Conservation (phyloP, 2,113 vertebrate genomes). For the Pangasianodon gigas region DNA sequence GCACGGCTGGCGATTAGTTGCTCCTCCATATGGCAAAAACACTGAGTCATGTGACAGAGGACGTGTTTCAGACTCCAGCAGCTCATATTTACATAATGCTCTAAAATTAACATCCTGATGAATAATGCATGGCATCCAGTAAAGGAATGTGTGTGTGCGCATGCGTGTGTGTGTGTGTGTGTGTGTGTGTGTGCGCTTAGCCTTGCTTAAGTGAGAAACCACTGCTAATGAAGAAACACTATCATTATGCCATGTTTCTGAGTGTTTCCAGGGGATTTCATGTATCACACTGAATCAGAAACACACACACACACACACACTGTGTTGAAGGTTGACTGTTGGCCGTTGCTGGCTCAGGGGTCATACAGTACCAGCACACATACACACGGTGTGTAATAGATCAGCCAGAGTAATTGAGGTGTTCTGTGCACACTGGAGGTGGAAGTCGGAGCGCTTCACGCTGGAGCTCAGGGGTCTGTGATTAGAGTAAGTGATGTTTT, state of each 20-base stretch:
- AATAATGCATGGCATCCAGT: conserved; percentile 50
- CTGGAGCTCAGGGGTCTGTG: background rate
- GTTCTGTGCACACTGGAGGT: background rate
- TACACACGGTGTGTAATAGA: background rate
- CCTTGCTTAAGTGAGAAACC: background rate
- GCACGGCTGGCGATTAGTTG: background rate
- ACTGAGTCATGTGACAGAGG: background rate
- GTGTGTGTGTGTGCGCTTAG: background rate
- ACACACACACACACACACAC: background rate
- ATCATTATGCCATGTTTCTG: background rate
- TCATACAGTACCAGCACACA: background rate
- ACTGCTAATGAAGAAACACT: background rate
- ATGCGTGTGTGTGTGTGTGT: background rate
- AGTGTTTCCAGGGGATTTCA: background rate
- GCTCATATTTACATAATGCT: conserved; percentile 42
- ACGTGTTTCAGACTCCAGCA: background rate
- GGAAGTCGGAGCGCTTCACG: background rate
- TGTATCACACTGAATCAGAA: background rate
- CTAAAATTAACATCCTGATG: conserved; percentile 47
- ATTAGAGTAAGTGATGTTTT: background rate
- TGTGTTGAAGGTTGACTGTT: background rate
- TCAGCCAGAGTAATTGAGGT: background rate
- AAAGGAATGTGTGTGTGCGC: background rate
- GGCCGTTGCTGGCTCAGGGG: background rate
- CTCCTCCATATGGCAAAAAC: background rate